These are phyloP conservation scores for Saxicola maurus DNA, from an alignment of 2,797 vertebrate genomes.

Conservation along the genomic window DNA sequence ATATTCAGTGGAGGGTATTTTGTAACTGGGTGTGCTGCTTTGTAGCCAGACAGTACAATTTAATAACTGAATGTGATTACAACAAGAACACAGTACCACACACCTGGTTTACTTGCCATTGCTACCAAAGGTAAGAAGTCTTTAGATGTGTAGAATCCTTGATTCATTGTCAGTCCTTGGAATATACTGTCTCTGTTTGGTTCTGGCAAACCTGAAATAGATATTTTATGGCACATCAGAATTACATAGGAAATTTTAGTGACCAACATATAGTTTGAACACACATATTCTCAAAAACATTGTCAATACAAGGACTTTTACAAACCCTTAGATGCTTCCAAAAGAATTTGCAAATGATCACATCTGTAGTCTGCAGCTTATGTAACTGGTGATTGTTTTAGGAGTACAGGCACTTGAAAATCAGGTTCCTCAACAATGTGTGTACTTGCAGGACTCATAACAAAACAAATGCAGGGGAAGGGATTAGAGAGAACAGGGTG, in stretches of 20 bases:
- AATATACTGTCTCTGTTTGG: slow-evolving; percentile 87
- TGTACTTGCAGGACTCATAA: background rate
- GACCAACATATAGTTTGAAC: background rate
- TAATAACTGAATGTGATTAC: background rate
- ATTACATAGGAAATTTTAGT: background rate
- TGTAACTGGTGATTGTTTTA: background rate
- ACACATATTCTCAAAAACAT: background rate
- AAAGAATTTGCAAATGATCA: background rate
- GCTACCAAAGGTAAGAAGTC: slow-evolving; percentile 91
- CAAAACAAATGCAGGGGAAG: background rate
- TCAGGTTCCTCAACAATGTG: background rate
- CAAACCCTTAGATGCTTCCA: background rate
- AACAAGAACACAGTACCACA: background rate
- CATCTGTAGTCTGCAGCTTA: background rate
- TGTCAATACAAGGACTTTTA: background rate
- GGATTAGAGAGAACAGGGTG: background rate
- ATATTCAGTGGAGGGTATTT: background rate
- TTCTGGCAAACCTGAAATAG: slow-evolving; percentile 85
- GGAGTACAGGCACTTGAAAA: background rate
- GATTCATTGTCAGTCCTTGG: slow-evolving; percentile 77
- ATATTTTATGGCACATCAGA: background rate
- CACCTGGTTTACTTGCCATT: slow-evolving; percentile 90
- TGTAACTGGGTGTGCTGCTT: background rate
- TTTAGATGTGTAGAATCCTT: slow-evolving; percentile 95
- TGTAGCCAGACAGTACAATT: background rate